These are phyloP conservation scores for Pelmatolapia mariae DNA, from an alignment of 2,113 vertebrate species.

Conservation along the genomic window DNA sequence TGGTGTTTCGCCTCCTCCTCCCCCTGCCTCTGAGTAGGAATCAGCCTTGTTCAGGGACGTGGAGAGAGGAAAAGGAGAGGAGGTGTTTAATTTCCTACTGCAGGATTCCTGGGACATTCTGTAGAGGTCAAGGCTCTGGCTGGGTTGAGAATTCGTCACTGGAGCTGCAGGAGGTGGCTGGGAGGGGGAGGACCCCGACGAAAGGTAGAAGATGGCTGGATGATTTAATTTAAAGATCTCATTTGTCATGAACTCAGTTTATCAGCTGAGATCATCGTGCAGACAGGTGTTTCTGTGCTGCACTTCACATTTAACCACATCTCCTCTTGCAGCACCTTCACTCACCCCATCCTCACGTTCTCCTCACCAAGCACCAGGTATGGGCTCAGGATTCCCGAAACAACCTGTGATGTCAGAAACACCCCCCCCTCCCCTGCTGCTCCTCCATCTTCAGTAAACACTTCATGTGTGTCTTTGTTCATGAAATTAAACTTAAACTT, in stretches of 20 bases:
- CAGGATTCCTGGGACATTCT: neutral
- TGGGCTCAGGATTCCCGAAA: neutral
- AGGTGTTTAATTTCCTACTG: neutral
- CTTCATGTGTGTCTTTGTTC: neutral
- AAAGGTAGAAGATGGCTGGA: neutral
- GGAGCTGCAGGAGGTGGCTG: neutral
- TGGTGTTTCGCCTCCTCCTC: neutral
- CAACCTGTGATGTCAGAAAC: neutral
- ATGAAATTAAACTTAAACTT: neutral
- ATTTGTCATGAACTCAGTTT: neutral
- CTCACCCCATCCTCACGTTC: neutral
- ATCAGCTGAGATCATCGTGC: neutral
- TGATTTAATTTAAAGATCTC: neutral
- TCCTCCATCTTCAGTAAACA: neutral
- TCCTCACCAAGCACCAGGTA: neutral
- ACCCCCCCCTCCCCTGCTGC: fast-evolving
- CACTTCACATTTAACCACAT: neutral
- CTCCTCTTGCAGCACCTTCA: neutral
- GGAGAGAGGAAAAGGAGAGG: neutral
- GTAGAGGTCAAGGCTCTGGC: neutral
- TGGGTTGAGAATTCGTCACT: neutral
- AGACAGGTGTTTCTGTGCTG: neutral
- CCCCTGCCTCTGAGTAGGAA: neutral
- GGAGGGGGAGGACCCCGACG: neutral
- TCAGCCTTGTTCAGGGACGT: neutral